Evolutionary conservation across 2,797 vertebrate genomes (phyloP), one percentile per base, ranked within the genome.

Genomic region (Decapterus maruadsi): DNA sequence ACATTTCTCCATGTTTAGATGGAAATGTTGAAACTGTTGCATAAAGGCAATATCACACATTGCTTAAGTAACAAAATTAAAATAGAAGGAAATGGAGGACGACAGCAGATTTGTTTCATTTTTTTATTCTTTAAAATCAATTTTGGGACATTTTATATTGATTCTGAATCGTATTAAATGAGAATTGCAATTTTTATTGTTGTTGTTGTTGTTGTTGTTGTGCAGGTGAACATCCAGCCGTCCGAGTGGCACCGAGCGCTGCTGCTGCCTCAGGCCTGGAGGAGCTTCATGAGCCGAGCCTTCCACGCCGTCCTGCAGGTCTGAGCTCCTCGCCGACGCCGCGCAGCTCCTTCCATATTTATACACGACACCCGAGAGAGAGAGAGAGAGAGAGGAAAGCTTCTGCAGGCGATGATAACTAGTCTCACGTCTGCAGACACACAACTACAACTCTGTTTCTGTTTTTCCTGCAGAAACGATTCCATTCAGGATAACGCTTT

Each of bases 161-260:
- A n/a, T n/a, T n/a, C 1, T 26, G 26, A n/a, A n/a, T 26, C 26
- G 26, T 26, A 26, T 26, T 26, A 26, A 26, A 26, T 26, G 26
- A 26, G 26, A 26, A 26, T 26, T 26, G 26, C 26, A 3, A 26
- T 26, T 26, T 26, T 26, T 26, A 26, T 26, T 26, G 26, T 26
- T n/a, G n/a, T 26, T 26, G 3, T 26, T 26, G 26, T 26, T 22
- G 4, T 6, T 34, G 31, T 14, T 50, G 56, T 26, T 53, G n/a
- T 75, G 59, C 63, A 99, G 98, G 98, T 99, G 84, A 97, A 97
- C 86, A 98, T 99, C 78, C 98, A 99, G 70, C 97, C 94, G 1
- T 98, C 97, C 0, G 98, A 99, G 72, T 99, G 98, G 98, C 97
- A 99, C 82, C 96, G 94, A 0, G 96, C 96, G 3, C 85, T 99